Evolutionary conservation across 2,113 vertebrate genomes (phyloP), one percentile per base, ranked within the genome.

Genomic region (Pituophis catenifer): DNA sequence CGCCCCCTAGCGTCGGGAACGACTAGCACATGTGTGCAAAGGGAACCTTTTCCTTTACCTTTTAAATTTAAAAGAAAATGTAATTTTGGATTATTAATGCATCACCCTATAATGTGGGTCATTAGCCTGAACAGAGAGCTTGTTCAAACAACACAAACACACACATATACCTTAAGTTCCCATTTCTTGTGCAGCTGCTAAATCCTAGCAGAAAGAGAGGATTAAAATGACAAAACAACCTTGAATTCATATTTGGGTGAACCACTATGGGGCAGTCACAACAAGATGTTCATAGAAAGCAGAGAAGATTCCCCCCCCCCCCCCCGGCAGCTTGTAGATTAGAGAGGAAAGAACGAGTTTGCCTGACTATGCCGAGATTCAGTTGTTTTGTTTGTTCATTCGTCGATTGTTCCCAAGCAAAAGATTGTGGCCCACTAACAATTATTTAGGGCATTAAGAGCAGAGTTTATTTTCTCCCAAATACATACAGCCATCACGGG

Each of bases 201-300:
- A 94, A 93, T 50, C 87, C 75, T 48, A 70, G 38, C 62, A 54
- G 26, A 38, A 5, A 58, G 55, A n/a, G 54, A 94, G 89, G 93
- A 93, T 88, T 57, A 65, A 57, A 54, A 75, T 91, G 75, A 91
- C 70, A 57, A 88, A 95, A 48, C 94, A 93, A 12, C 94, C 88
- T 92, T 93, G 93, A 95, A 97, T 94, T 97, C 95, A 96, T 96
- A 95, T 97, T 96, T 97, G 96, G 91, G 92, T 96, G 95, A 96
- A 95, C 96, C 96, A 97, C 96, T 96, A 94, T 23, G 95, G 96
- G 97, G 95, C 96, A 98, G 97, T 97, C 97, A 97, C 93, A 97
- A 96, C 96, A 97, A 97, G 97, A 96, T 95, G 97, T 96, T 96
- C 95, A 94, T 62, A 53, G 53, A 89, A 94, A 97, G 96, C 9